Percentiles rank a stretch among this genome's conserved stretches.
These are phyloP conservation scores for Morpho deidamia DNA, from an alignment of 2,888 invertebrate species.

Conservation along the genomic window DNA sequence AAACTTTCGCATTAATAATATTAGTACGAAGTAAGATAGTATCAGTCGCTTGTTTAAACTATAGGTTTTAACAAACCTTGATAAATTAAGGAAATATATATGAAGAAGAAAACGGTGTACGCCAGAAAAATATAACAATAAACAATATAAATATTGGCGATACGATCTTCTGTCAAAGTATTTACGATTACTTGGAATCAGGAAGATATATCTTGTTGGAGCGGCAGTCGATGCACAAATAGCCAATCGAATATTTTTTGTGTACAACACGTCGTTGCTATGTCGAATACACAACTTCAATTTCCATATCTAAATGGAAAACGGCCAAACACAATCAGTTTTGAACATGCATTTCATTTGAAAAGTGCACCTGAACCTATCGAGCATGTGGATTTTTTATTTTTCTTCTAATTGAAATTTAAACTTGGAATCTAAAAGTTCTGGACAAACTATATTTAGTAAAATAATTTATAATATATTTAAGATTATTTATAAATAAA, in stretches of 20 bases:
- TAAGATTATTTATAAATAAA: no score
- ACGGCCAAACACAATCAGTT: constrained; percentile 71
- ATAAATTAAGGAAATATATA: no score
- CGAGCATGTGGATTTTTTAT: constrained; percentile 40
- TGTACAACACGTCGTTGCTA: constrained; percentile 36
- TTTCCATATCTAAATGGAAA: constrained; percentile 77
- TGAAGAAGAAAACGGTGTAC: no score
- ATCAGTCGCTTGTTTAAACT: no score
- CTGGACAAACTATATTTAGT: background rate
- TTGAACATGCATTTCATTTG: constrained; percentile 65
- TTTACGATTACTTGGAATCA: background rate
- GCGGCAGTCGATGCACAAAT: constrained; percentile 22
- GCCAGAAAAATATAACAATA: no score
- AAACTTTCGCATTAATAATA: no score
- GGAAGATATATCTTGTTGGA: constrained; percentile 16
- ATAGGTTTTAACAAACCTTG: no score
- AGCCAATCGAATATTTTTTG: constrained; percentile 43
- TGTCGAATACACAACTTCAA: constrained; percentile 58
- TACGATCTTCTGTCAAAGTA: background rate
- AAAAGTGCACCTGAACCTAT: constrained; percentile 66
- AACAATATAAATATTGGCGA: no score
- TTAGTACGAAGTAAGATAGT: no score
- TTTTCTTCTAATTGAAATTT: no score
- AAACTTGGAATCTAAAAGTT: constrained; percentile 29
- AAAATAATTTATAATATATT: no score